Evolutionary conservation across 2,113 vertebrate species (phyloP).

Genomic region (Lepus americanus): DNA sequence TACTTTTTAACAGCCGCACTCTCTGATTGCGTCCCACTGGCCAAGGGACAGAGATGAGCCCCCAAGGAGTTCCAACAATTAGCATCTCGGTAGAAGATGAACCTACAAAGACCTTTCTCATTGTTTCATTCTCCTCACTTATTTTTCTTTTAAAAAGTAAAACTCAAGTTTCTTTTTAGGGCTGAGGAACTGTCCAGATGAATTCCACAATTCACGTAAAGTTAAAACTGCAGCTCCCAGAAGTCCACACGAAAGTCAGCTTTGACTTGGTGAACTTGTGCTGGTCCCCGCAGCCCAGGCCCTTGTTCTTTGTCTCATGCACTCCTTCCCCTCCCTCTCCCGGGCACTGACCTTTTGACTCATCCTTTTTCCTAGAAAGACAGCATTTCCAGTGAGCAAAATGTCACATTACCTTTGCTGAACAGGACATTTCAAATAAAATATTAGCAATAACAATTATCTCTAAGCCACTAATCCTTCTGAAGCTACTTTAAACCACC

Average conservation of each 20-base stretch:
- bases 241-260: background rate
- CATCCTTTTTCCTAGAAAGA: constrained; percentile 76
- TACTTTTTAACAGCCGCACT: background rate
- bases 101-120: background rate
- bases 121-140: constrained; percentile 32
- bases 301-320: constrained; percentile 67
- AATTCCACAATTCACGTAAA: constrained; percentile 77
- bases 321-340: constrained; percentile 59
- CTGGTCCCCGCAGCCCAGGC: background rate
- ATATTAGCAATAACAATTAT: constrained; percentile 90
- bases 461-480: constrained; percentile 87
- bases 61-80: background rate
- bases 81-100: background rate
- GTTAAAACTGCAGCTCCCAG: constrained; percentile 71
- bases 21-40: background rate
- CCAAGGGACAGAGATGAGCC: background rate
- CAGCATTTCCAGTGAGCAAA: constrained; percentile 81
- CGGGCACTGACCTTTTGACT: constrained; percentile 75
- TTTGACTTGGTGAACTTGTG: background rate
- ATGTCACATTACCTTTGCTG: constrained; percentile 87
- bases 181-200: constrained; percentile 73
- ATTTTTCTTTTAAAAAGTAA: constrained; percentile 26
- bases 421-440: constrained; percentile 89
- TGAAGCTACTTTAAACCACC: constrained; percentile 84
- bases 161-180: constrained; percentile 68